Evolutionary conservation across 1,140 invertebrate species (phyloP), one percentile per base, ranked within the genome.

Genomic region (Monomorium pharaonis): DNA sequence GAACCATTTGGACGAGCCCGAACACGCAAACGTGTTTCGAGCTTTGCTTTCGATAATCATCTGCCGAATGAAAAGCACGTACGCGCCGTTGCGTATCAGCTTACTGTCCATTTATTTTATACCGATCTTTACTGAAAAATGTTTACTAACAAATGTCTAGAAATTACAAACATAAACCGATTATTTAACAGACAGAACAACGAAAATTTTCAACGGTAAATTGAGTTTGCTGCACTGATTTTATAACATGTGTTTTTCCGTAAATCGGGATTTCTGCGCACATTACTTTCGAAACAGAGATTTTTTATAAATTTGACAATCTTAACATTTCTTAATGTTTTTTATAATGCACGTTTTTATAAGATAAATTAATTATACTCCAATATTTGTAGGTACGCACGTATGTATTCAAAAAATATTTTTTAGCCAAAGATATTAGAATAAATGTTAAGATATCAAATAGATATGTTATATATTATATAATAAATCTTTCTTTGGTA

Each of bases 151-250:
- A 42, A 84, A 58, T 5, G 12, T 54, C 49, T 51, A 69, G 47
- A 87, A 78, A 90, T 90, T 87, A 75, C 74, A 69, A 84, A 89
- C 54, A 75, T 85, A 84, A 87, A 90, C 58, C 85, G 51, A 89
- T 72, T 87, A 67, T 84, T 75, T 62, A 42, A 81, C 49, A 3
- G 24, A 1, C 16, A 37, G n/a, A 47, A 74, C n/a, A 58, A 37
- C 10, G 18, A 42, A 76, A 70, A 42, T 49, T 74, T 9, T 18
- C 16, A 7, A 58, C 16, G 9, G 42, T 33, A 58, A n/a, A 49
- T 78, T 76, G 67, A 47, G 67, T 67, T 58, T 10, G 42, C 58
- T 24, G 14, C 24, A 27, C 9, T 37, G 18, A 86, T 86, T 67
- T 56, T 44, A 76, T 27, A 21, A 21, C 33, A 18, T 76, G 30